Base-by-base conservation (phyloP, 2,113 vertebrate genomes). In the Toxostoma redivivum region DNA sequence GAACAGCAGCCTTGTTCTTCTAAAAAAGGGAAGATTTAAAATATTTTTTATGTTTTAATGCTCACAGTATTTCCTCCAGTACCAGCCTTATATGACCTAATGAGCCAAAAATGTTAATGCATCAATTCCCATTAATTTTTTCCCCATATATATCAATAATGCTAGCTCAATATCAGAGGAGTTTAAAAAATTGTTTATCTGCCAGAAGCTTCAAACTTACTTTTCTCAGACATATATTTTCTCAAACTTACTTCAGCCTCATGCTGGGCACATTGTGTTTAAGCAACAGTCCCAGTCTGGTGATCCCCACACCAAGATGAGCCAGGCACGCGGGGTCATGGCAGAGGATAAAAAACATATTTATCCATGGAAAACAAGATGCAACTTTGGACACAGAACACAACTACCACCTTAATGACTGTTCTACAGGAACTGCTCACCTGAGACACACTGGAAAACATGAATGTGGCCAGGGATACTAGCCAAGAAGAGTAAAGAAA, bases 281-380 rank as follows among this genome's bases (percentile, higher is more conserved):
- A 17, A 71, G 15, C 31, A 81, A 66, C 45, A 82, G 28, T 12
- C 57, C 24, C 37, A 40, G 11, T 4, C 11, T 17, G 76, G 60
- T n/a, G 57, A 64, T 27, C 27, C 19, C 15, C n/a, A 47, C 54
- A 66, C 17, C 11, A 40, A 69, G 53, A 14, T 54, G 25, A 45
- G 15, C n/a, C 35, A 77, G 53, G 45, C 31, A 56, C 0, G 37
- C 0, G 0, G 60, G 64, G 40, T 10, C 50, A 66, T 8, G 18
- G 19, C 45, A 78, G n/a, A 81, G 31, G 51, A 76, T 33, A 35
- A 35, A 53, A 69, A 91, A 21, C 12, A 1, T 9, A 53, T 11
- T 66, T 54, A 61, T 14, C 31, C 56, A 69, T 0, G 7, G 28
- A 86, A 84, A 82, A 65, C 12, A 40, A 1, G 4, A 61, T 4